Base-by-base conservation (phyloP, 2,888 invertebrate species). In the Tenthredo distinguenda region DNA sequence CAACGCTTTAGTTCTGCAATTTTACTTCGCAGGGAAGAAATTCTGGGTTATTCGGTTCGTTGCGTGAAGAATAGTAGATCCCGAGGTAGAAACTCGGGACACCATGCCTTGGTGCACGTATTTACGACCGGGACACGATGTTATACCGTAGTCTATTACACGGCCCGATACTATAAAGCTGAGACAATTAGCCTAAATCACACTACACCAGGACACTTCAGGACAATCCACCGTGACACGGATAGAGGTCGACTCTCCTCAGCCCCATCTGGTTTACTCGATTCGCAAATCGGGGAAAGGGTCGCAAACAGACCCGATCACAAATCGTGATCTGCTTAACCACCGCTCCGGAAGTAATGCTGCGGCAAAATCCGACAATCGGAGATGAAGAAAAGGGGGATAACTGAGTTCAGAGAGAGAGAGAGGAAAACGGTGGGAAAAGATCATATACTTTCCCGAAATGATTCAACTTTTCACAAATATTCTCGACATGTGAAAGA, bases 141-240 rank as follows among this genome's bases (percentile, higher is more conserved):
- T 71, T 37, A 71, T 37, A 71, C 34, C n/a, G n/a, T 34, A 34
- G 71, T 55, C 55, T 55, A 55, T 55, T 71, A 71, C 34, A 71
- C 15, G 37, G 26, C 18, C 18, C n/a, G 71, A 34, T 43, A 40
- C 21, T 21, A 43, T 18, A 43, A 43, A 21, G 26, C 43, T 40
- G 40, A 21, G 43, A 74, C 74, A 43, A 74, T 74, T 43, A 74
- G 40, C 74, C 74, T 74, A 31, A 40, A 40, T 74, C 74, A 40
- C 21, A 74, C 26, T 37, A 74, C 43, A 18, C 40, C 10, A 10
- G 15, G 12, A 26, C 74, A 26, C 40, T 74, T 21, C 26, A 21
- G 74, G 21, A 74, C 74, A 43, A 74, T 74, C 74, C 43, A 26
- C 10, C 43, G 21, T 43, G 43, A 74, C 74, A 43, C 74, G 43